Evolutionary conservation across 2,113 vertebrate species (phyloP), one percentile per base, ranked within the genome.

Genomic region (Furnarius figulus): DNA sequence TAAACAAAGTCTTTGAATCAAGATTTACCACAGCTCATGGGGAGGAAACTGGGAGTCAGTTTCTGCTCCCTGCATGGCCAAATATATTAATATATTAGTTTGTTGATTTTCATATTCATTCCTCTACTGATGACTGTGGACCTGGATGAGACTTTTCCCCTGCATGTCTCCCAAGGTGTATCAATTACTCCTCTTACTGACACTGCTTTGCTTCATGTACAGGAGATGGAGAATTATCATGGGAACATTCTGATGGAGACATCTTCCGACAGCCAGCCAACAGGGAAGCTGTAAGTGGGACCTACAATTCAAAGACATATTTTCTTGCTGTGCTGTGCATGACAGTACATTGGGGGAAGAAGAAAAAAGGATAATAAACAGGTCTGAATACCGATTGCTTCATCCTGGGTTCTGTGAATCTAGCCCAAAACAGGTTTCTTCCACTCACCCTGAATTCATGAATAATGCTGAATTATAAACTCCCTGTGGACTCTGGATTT

Each of bases 231-330:
- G 98, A 98, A 68, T 82, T 98, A 40, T 98, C 98, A 1, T 98
- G 98, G 98, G 98, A 98, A 84, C 98, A 98, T 79, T 96, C 97
- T 13, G 98, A 98, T 6, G 97, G 96, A 61, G 98, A 98, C 70
- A 98, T 98, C 93, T 98, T 98, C 93, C 96, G 98, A 46, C 98
- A 98, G 28, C 98, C 98, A 68, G 97, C 98, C 93, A 98, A 98
- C 97, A 98, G 98, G 93, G 98, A 98, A 97, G 98, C 98, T 5
- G 98, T 98, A 98, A 98, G 98, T 98, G 59, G 89, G 31, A 83
- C 89, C 74, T 92, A 39, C 40, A 10, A 17, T 74, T 58, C 20
- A 74, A 92, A 87, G 52, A 67, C 14, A 14, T 11, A 15, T 47
- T 72, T 82, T 72, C n/a, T 47, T 87, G 79, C 42, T 39, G 13